These are phyloP conservation scores for Ondatra zibethicus DNA, from an alignment of 2,113 vertebrate species.

Conservation along the genomic window DNA sequence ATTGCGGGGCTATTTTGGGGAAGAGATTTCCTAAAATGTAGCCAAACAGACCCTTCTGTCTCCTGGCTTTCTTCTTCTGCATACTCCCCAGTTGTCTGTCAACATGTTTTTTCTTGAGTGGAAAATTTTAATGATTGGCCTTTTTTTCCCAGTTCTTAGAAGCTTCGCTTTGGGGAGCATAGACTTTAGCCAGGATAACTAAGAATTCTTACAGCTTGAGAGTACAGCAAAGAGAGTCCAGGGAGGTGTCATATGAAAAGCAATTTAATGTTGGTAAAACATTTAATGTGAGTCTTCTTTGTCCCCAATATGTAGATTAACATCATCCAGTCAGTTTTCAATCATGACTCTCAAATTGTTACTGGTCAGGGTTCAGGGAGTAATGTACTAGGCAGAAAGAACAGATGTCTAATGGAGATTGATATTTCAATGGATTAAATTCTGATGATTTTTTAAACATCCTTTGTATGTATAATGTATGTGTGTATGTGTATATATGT, in stretches of 20 bases:
- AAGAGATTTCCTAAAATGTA: constrained; percentile 41
- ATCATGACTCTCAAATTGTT: background rate
- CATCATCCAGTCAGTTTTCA: background rate
- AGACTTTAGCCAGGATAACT: background rate
- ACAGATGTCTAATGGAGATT: background rate
- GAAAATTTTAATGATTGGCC: constrained; percentile 17
- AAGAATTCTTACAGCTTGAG: background rate
- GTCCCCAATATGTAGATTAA: background rate
- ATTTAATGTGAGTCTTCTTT: background rate
- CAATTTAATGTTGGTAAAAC: background rate
- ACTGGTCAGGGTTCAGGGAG: background rate
- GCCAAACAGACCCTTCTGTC: background rate
- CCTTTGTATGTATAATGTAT: background rate
- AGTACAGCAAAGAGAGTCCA: background rate
- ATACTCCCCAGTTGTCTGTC: background rate
- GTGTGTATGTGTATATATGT: background rate
- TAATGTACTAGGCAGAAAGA: background rate
- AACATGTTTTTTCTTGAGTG: background rate
- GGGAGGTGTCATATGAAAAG: background rate
- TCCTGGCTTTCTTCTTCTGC: background rate
- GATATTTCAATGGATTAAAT: background rate
- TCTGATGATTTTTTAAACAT: background rate
- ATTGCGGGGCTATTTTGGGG: constrained; percentile 5
- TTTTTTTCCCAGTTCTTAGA: background rate
- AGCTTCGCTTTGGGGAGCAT: background rate